Percentiles rank a stretch among this genome's conserved stretches.
These are phyloP conservation scores for Alectoris magna DNA, from an alignment of 2,797 vertebrate genomes.

Conservation along the genomic window DNA sequence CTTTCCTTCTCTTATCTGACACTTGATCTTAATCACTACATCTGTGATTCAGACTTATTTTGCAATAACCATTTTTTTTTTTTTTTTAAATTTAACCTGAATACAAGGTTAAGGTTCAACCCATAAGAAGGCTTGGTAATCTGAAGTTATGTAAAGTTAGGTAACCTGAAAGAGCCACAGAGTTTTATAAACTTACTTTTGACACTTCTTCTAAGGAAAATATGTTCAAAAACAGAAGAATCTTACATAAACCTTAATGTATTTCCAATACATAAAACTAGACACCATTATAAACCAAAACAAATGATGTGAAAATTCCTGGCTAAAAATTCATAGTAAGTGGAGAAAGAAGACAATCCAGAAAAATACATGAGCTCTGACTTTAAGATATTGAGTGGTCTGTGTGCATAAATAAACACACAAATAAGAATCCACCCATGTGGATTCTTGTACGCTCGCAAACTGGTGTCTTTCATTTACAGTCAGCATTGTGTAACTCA, in stretches of 20 bases:
- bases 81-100: constrained; percentile 34
- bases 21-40: neutral
- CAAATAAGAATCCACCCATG: rapidly evolving
- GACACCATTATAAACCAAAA: neutral
- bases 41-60: constrained; percentile 42
- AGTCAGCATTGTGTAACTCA: rapidly evolving
- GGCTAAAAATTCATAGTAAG: neutral
- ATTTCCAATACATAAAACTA: neutral
- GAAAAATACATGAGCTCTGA: neutral
- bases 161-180: neutral
- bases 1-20: neutral
- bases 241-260: neutral
- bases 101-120: neutral
- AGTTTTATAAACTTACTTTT: neutral
- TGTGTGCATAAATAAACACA: neutral
- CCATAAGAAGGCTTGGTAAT: neutral
- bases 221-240: neutral
- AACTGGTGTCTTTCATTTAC: neutral
- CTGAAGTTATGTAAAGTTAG: neutral
- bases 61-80: neutral
- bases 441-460: neutral
- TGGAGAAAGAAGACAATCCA: neutral
- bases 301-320: neutral
- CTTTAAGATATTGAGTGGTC: neutral
- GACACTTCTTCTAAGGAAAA: neutral